Percentiles rank a stretch among this genome's conserved stretches.
Conservation (phyloP, 2,888 invertebrate species). For the Apamea anceps region DNA sequence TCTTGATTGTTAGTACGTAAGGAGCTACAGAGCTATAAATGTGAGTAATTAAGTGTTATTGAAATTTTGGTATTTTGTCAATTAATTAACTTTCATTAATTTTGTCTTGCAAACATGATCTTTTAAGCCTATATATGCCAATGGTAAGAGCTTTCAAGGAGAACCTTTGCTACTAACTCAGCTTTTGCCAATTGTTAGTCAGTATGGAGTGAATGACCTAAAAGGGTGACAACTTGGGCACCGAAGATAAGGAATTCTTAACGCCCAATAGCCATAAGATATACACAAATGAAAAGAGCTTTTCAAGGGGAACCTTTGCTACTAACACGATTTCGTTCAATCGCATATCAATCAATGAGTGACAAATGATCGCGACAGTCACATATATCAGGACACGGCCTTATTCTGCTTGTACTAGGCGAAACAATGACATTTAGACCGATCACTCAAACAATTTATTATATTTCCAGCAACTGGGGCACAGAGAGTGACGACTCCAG, state of each 20-base stretch:
- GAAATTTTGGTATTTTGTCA: not conserved
- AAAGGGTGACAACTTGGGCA: too few species aligned
- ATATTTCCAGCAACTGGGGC: slow-evolving; percentile 96
- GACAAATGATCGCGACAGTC: not conserved
- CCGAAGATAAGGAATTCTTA: too few species aligned
- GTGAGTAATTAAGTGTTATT: not conserved
- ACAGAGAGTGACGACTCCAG: slow-evolving; percentile 95
- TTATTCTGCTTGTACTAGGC: not conserved
- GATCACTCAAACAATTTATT: not conserved
- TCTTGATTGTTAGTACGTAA: not conserved
- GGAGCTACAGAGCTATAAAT: not conserved
- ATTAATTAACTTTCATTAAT: not conserved
- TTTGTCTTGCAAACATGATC: not conserved
- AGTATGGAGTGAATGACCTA: too few species aligned
- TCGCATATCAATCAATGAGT: not conserved
- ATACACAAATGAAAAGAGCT: not conserved
- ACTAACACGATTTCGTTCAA: not conserved
- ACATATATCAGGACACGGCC: not conserved
- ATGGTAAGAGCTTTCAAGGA: too few species aligned
- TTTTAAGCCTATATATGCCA: too few species aligned
- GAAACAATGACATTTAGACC: not conserved
- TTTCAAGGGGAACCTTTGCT: not conserved
- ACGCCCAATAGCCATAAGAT: too few species aligned
- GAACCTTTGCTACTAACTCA: too few species aligned
- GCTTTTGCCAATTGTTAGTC: too few species aligned